phyloP scores from a whole-genome alignment of 2,113 vertebrate species.

The Leptosomus discolor region DNA sequence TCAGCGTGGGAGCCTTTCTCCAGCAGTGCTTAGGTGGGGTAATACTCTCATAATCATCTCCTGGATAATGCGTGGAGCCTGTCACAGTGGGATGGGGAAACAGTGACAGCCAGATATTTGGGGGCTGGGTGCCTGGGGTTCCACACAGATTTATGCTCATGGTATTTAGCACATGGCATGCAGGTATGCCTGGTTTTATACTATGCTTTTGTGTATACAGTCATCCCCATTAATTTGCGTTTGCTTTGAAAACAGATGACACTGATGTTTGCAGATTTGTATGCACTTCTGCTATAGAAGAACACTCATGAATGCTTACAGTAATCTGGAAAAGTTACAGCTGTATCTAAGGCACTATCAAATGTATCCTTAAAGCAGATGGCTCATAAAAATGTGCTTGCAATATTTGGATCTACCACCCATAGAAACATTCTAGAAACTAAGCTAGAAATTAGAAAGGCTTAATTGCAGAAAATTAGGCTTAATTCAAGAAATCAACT shows the following conservation, averaged over 20 bases:
- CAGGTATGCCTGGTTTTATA: neutral
- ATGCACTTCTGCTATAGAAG: neutral
- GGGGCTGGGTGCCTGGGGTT: neutral
- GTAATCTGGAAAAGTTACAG: neutral
- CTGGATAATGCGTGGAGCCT: neutral
- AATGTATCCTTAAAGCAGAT: neutral
- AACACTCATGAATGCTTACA: neutral
- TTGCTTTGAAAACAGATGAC: neutral
- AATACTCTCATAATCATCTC: neutral
- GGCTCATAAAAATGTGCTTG: neutral
- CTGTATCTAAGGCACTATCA: neutral
- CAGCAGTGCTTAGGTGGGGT: conserved; percentile 33
- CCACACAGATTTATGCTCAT: neutral
- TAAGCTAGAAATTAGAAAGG: neutral
- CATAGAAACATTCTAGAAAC: neutral
- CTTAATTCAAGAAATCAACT: neutral
- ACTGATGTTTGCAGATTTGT: neutral
- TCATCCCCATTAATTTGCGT: neutral
- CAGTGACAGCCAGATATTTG: accelerated
- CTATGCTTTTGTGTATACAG: accelerated
- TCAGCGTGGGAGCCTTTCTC: conserved; percentile 47
- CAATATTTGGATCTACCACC: neutral
- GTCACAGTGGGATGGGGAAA: neutral
- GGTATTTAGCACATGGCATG: neutral
- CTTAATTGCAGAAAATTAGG: neutral